Conservation (phyloP, 2,888 invertebrate species). For the Synanthedon formicaeformis region DNA sequence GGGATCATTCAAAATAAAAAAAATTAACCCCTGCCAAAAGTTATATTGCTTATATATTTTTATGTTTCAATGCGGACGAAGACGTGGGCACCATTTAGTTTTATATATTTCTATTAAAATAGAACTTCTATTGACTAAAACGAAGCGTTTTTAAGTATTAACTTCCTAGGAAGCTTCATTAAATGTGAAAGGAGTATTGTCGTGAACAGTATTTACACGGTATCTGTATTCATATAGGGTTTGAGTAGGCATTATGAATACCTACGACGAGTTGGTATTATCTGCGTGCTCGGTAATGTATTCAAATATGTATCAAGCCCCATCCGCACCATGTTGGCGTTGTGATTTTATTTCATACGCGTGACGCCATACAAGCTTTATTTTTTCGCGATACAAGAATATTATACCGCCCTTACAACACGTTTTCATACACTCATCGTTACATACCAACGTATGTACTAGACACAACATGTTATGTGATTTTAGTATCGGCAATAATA, state of each 20-base stretch:
- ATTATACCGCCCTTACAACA: constrained; percentile 27
- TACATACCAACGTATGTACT: too few species aligned
- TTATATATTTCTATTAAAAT: neutral
- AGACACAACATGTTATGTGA: too few species aligned
- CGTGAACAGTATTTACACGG: constrained; percentile 4
- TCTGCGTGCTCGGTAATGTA: constrained; percentile 65
- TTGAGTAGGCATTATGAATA: constrained; percentile 60
- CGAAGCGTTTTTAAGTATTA: too few species aligned
- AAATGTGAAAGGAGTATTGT: too few species aligned
- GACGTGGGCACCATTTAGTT: neutral
- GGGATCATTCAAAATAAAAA: too few species aligned
- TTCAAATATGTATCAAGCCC: constrained; percentile 69
- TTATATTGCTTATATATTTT: too few species aligned
- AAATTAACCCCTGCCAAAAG: too few species aligned
- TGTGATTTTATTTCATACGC: constrained; percentile 67
- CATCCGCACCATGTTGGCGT: constrained; percentile 59
- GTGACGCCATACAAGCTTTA: constrained; percentile 56
- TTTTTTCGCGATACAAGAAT: constrained; percentile 48
- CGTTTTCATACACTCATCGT: neutral
- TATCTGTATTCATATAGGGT: constrained; percentile 52
- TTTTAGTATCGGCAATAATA: too few species aligned
- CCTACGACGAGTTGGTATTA: constrained; percentile 58
- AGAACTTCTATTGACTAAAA: neutral
- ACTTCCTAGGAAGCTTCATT: too few species aligned
- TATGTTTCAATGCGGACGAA: too few species aligned